A percentile compares a stretch with the other conserved stretches of the same genome.
Evolutionary conservation across 2,888 invertebrate genomes (phyloP).

Genomic region (Oxytorus armatus): DNA sequence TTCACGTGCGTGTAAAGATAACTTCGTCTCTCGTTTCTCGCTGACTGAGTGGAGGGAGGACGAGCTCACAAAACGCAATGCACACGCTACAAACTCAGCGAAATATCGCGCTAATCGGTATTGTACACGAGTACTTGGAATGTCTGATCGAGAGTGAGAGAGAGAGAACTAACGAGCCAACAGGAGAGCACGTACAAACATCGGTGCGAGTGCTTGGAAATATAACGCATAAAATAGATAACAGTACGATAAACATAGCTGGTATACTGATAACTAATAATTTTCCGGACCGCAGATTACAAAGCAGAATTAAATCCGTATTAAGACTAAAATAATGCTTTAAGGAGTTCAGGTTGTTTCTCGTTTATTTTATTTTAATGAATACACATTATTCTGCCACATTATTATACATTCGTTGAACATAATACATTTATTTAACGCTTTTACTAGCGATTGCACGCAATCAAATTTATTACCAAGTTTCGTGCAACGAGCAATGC

Average conservation of each 20-base stretch:
- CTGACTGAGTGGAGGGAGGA: neutral
- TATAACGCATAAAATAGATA: neutral
- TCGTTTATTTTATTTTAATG: too few relatives aligned
- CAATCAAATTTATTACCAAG: too few relatives aligned
- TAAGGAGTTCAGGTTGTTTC: too few relatives aligned
- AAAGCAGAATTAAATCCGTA: too few relatives aligned
- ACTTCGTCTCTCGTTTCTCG: neutral
- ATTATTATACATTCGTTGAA: too few relatives aligned
- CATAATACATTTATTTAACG: too few relatives aligned
- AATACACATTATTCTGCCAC: too few relatives aligned
- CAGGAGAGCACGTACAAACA: slow-evolving; percentile 42
- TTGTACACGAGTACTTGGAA: slow-evolving; percentile 42
- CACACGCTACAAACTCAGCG: neutral
- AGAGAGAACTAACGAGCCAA: slow-evolving; percentile 24
- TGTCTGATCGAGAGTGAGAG: slow-evolving; percentile 48
- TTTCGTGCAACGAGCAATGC: too few relatives aligned
- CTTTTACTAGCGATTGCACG: too few relatives aligned
- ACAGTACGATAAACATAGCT: neutral
- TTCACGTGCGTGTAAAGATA: too few relatives aligned
- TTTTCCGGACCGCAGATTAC: neutral
- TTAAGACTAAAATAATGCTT: too few relatives aligned
- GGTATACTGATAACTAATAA: neutral
- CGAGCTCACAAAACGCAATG: neutral
- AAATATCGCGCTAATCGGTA: slow-evolving; percentile 30
- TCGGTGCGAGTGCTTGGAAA: slow-evolving; percentile 11